Percentiles rank a stretch among this genome's conserved stretches.
These are phyloP conservation scores for Pocota personata DNA, from an alignment of 2,888 invertebrate species.

Conservation along the genomic window DNA sequence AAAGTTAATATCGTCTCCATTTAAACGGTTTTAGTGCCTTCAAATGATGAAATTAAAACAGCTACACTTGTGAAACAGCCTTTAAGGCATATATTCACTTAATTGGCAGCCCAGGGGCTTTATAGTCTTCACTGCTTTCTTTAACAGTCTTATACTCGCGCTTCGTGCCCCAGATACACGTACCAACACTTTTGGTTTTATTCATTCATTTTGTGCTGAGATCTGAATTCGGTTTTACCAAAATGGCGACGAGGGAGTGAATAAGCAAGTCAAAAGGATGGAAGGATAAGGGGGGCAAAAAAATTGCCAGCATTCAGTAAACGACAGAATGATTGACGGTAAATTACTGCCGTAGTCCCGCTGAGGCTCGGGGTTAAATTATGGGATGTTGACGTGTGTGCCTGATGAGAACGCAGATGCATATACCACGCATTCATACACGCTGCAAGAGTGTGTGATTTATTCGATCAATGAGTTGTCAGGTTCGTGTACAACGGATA, in stretches of 20 bases:
- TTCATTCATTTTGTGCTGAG: constrained; percentile 29
- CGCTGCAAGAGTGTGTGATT: constrained; percentile 40
- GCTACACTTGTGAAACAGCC: constrained; percentile 37
- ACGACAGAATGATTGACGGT: constrained; percentile 69
- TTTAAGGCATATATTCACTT: constrained; percentile 40
- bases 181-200: neutral
- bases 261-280: neutral
- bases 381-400: constrained; percentile 29
- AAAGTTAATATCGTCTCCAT: constrained; percentile 40
- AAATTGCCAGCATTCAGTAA: constrained; percentile 56
- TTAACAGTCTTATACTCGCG: neutral
- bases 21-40: constrained; percentile 62
- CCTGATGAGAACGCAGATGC: constrained; percentile 15
- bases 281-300: neutral
- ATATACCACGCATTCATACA: neutral
- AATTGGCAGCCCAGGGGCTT: constrained; percentile 10
- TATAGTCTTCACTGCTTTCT: neutral
- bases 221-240: constrained; percentile 2
- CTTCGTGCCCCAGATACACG: neutral
- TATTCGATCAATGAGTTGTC: constrained; percentile 66
- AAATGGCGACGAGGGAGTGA: constrained; percentile 11
- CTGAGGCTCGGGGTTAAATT: constrained; percentile 36
- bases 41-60: constrained; percentile 61
- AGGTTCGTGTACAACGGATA: constrained; percentile 50
- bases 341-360: constrained; percentile 43